Conservation (phyloP, 2,888 invertebrate species). For the Caenorhabditis sp. region DNA sequence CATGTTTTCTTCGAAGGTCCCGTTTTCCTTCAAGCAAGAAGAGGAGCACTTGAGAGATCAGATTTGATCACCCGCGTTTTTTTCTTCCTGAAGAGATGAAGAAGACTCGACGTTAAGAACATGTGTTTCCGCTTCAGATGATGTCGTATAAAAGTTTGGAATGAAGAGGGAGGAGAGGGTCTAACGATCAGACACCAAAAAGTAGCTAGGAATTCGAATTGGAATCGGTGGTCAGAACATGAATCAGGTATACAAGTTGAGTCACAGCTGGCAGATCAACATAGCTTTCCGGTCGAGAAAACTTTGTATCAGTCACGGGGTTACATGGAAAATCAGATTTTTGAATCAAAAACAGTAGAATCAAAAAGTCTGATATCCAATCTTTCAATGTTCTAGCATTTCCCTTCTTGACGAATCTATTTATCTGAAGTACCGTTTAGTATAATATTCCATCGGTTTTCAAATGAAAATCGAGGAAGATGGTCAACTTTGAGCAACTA, state of each 20-base stretch:
- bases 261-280: conserved; percentile 8
- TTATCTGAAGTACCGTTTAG: no score
- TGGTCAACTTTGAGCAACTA: no score
- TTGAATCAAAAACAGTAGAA: no score
- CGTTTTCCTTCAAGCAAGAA: conserved; percentile 10
- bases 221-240: conserved; percentile 29
- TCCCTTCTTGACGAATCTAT: no score
- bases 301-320: no score
- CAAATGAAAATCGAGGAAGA: no score
- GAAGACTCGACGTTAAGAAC: conserved; percentile 35
- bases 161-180: conserved; percentile 15
- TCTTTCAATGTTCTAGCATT: no score
- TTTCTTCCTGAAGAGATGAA: background rate
- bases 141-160: conserved; percentile 60
- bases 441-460: no score
- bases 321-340: no score
- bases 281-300: background rate
- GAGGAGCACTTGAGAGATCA: conserved; percentile 46
- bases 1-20: conserved; percentile 34
- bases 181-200: conserved; percentile 50
- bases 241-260: conserved; percentile 19
- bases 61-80: conserved; percentile 55
- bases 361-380: no score
- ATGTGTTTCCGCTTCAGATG: conserved; percentile 63
- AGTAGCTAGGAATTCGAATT: conserved; percentile 24